Evolutionary conservation across 2,888 invertebrate genomes (phyloP).

Genomic region (Cheilosia variabilis): DNA sequence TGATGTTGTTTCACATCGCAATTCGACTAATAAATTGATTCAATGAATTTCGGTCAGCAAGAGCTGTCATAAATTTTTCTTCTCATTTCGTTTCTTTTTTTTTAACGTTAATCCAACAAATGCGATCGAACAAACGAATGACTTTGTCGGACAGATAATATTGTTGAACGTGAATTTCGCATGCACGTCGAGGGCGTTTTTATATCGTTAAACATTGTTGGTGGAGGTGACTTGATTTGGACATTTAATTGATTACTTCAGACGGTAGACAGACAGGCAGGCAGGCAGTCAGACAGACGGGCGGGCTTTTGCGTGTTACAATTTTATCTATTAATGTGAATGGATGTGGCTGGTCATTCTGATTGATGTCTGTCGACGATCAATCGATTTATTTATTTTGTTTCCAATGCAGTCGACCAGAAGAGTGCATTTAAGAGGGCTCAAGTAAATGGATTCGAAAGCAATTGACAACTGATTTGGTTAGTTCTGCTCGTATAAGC

Average conservation of each 20-base stretch:
- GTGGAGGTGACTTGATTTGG: slow-evolving; percentile 37
- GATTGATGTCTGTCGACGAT: slow-evolving; percentile 34
- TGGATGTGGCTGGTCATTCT: not conserved
- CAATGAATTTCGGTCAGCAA: slow-evolving; percentile 45
- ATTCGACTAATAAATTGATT: slow-evolving; percentile 55
- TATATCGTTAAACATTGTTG: not conserved
- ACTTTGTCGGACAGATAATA: slow-evolving; percentile 38
- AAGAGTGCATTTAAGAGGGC: too few species aligned
- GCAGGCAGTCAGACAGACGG: not conserved
- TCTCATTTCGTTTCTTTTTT: too few species aligned
- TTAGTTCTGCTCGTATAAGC: too few species aligned
- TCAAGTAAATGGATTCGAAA: too few species aligned
- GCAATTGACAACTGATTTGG: too few species aligned
- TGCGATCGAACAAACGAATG: slow-evolving; percentile 4
- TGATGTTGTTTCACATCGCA: slow-evolving; percentile 37
- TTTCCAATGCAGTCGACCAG: too few species aligned
- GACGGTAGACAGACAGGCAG: slow-evolving; percentile 23
- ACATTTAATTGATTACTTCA: slow-evolving; percentile 50
- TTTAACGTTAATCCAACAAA: not conserved
- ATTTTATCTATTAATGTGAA: slow-evolving; percentile 7
- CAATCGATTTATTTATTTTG: slow-evolving; percentile 11
- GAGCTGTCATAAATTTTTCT: not conserved
- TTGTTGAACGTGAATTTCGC: slow-evolving; percentile 47
- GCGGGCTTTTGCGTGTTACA: slow-evolving; percentile 22
- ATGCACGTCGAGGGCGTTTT: slow-evolving; percentile 34